Base-by-base conservation (phyloP, 2,797 vertebrate genomes). In the Eurystomus glaucurus region DNA sequence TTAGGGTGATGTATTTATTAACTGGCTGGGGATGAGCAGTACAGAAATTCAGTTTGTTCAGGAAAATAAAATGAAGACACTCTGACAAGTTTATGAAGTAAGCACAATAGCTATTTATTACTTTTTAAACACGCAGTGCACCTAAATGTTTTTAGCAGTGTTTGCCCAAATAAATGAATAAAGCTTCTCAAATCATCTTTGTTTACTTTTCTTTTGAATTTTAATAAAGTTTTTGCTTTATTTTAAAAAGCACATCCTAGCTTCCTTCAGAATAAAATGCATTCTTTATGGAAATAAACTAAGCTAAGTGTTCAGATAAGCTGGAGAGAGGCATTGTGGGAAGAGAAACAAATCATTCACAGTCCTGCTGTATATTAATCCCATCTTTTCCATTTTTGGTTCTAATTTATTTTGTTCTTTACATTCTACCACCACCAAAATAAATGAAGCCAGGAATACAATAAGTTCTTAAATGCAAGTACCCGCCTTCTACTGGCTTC, bases 1-100 rank as follows among this genome's bases (percentile, higher is more conserved):
- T 99, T 99, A 98, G 97, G 98, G 98, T 98, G 99, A 99, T 99
- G 98, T 99, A 99, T 99, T 99, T 99, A 99, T 99, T 99, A 99
- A 99, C 98, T 98, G 99, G 98, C 97, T 97, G 95, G 97, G 98
- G 98, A 98, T 97, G 98, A 98, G 97, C 97, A 97, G 94, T 97
- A 98, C 98, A 98, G 98, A 98, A 99, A 99, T 99, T 98, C 95
- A 98, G 99, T 99, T 99, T 99, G 99, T 99, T 99, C 98, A 92
- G 98, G 98, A 99, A 98, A 99, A 99, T 99, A 98, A 99, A 99
- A 99, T 98, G 98, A 99, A 98, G 98, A 99, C 98, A 98, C 98
- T 97, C 98, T 99, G 99, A 99, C 99, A 99, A 99, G 98, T 99
- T 99, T 99, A 99, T 99, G 98, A 99, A 99, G 99, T 99, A 98